Evolutionary conservation across 2,797 vertebrate species (phyloP).

Genomic region (Pygocentrus nattereri): DNA sequence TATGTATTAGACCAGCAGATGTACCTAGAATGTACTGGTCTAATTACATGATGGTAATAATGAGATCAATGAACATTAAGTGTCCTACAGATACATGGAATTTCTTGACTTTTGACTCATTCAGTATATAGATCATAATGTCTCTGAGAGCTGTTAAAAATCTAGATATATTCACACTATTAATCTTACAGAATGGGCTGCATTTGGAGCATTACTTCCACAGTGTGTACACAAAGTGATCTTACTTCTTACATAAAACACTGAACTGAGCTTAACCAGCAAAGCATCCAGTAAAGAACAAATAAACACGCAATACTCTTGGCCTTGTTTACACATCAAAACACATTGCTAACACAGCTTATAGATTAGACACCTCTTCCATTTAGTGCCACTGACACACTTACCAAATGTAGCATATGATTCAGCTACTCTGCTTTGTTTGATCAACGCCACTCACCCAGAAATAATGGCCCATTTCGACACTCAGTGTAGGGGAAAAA

Average conservation of each 20-base stretch:
- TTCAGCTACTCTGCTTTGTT: slow-evolving; percentile 18
- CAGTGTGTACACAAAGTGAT: neutral
- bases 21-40: neutral
- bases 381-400: slow-evolving; percentile 31
- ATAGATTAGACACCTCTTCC: slow-evolving; percentile 6
- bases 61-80: neutral
- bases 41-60: neutral
- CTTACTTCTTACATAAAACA: neutral
- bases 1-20: neutral
- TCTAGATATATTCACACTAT: neutral
- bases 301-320: neutral
- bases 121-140: too few relatives aligned
- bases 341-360: too few relatives aligned
- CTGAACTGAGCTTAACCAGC: too few relatives aligned
- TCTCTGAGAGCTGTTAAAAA: neutral
- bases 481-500: neutral
- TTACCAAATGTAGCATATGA: slow-evolving; percentile 40
- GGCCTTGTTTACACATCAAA: neutral
- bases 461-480: slow-evolving; percentile 35
- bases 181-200: neutral
- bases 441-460: slow-evolving; percentile 13
- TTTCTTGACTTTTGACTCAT: too few relatives aligned
- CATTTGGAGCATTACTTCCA: neutral
- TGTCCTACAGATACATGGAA: neutral
- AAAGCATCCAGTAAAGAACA: too few relatives aligned